These are phyloP conservation scores for Burhinus oedicnemus DNA, from an alignment of 2,113 vertebrate genomes.

Conservation along the genomic window DNA sequence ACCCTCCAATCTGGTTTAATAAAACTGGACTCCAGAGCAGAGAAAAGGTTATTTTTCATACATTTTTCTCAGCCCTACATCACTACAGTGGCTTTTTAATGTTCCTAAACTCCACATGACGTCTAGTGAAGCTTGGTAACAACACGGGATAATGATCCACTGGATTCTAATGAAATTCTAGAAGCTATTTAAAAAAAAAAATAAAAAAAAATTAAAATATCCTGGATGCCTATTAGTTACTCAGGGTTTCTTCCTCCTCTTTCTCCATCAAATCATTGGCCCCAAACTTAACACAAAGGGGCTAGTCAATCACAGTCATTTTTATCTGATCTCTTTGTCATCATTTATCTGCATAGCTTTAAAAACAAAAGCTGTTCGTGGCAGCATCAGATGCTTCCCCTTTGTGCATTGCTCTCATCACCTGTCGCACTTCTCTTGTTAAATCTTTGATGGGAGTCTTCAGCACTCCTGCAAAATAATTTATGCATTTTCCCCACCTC, in stretches of 20 bases:
- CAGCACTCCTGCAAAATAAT: slow-evolving; percentile 37
- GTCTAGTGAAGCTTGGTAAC: background rate
- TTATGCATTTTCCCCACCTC: slow-evolving; percentile 56
- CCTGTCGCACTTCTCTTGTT: slow-evolving; percentile 41
- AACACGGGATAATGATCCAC: slow-evolving; percentile 17
- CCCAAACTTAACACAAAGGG: slow-evolving; percentile 32
- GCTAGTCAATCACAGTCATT: slow-evolving; percentile 55
- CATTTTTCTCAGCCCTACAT: background rate
- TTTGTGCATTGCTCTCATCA: slow-evolving; percentile 58
- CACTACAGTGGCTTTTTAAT: background rate
- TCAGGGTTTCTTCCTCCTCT: background rate
- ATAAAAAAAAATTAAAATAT: background rate
- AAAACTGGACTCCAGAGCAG: background rate
- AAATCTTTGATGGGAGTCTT: slow-evolving; percentile 24
- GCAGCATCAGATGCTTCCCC: slow-evolving; percentile 6
- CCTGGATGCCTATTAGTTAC: background rate
- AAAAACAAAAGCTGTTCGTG: slow-evolving; percentile 41
- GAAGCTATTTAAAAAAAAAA: background rate
- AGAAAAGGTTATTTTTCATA: background rate
- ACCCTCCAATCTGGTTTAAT: background rate
- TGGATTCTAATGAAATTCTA: slow-evolving; percentile 21
- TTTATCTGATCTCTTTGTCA: slow-evolving; percentile 29
- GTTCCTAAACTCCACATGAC: background rate
- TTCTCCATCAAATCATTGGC: slow-evolving; percentile 19
- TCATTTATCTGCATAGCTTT: background rate